Conservation (phyloP, 2,888 invertebrate species). For the Dorcus parallelipipedus region DNA sequence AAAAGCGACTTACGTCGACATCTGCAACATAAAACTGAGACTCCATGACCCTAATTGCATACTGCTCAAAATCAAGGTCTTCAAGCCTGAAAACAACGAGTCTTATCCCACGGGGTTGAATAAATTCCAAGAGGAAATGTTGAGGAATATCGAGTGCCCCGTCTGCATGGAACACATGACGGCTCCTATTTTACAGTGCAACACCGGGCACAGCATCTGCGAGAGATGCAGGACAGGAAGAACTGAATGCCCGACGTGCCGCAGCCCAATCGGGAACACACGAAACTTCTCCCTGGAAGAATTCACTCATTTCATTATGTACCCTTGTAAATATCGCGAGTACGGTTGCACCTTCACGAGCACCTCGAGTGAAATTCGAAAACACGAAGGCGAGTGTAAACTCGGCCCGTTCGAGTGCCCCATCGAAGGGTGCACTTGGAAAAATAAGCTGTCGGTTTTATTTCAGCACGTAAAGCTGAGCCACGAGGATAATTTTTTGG, state of each 20-base stretch:
- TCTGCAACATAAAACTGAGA: background rate
- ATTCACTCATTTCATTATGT: background rate
- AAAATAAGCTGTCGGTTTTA: conserved; percentile 20
- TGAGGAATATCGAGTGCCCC: conserved; percentile 29
- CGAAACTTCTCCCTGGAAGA: background rate
- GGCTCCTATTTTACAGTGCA: conserved; percentile 41
- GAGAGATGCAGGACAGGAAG: conserved; percentile 30
- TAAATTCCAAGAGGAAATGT: background rate
- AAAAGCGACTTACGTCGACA: background rate
- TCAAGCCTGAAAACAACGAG: background rate
- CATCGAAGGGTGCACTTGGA: conserved; percentile 22
- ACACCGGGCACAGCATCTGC: conserved; percentile 41
- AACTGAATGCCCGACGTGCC: conserved; percentile 36
- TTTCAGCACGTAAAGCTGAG: conserved; percentile 20
- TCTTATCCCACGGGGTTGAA: background rate
- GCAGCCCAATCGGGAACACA: conserved; percentile 16
- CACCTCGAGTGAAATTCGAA: conserved; percentile 15
- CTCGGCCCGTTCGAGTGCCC: conserved; percentile 27
- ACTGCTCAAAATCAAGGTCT: background rate
- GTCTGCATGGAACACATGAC: conserved; percentile 41
- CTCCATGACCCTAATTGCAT: background rate
- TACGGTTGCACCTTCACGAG: background rate
- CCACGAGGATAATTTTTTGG: conserved; percentile 37
- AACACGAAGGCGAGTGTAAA: conserved; percentile 25
- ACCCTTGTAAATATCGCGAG: background rate